These are phyloP conservation scores for Cinclus cinclus DNA, from an alignment of 2,113 vertebrate species.

Conservation along the genomic window DNA sequence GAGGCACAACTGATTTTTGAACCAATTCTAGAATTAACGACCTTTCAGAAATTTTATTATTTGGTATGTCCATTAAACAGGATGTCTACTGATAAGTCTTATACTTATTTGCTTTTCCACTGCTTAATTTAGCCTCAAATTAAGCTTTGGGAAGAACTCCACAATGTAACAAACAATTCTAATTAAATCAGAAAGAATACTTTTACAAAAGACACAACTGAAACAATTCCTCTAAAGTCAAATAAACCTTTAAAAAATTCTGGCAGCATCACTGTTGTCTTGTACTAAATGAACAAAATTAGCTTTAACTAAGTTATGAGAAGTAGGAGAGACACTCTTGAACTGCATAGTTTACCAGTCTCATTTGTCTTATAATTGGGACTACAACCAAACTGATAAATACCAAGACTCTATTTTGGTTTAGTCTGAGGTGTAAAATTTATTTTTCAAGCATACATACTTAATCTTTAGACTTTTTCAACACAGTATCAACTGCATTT, in stretches of 20 bases:
- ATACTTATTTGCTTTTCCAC: neutral
- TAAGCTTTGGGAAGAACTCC: neutral
- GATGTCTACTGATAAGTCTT: neutral
- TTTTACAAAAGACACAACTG: neutral
- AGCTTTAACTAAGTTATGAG: neutral
- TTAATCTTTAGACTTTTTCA: neutral
- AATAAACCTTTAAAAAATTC: slow-evolving; percentile 29
- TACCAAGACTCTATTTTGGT: neutral
- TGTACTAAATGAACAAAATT: slow-evolving; percentile 38
- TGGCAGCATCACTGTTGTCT: slow-evolving; percentile 31
- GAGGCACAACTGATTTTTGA: neutral
- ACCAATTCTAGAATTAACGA: neutral
- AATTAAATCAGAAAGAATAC: slow-evolving; percentile 45
- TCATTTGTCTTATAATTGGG: neutral
- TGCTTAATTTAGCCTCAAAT: slow-evolving; percentile 12
- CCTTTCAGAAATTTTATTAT: neutral
- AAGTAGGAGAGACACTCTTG: neutral
- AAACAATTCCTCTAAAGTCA: slow-evolving; percentile 5
- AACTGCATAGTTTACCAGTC: neutral
- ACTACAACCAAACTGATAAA: slow-evolving; percentile 20
- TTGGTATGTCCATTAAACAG: neutral
- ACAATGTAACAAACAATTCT: slow-evolving; percentile 38
- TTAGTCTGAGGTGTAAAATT: slow-evolving; percentile 53
- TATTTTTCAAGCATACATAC: slow-evolving; percentile 3
- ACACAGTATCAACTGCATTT: neutral